Percentiles rank a stretch among this genome's conserved stretches.
Conservation (phyloP, 2,797 vertebrate genomes). For the Xenops minutus region DNA sequence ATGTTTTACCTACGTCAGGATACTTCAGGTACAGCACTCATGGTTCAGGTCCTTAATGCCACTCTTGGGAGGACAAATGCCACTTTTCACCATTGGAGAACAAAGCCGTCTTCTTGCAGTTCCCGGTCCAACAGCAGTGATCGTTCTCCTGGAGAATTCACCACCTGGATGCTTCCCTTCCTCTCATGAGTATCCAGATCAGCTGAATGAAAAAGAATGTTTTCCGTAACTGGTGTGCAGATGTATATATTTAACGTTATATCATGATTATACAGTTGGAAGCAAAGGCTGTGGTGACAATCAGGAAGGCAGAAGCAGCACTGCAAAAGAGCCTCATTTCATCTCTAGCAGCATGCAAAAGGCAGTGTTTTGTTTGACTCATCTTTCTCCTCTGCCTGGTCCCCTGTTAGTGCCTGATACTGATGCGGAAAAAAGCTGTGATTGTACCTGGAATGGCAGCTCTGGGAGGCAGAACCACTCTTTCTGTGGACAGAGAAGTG, state of each 20-base stretch:
- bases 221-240: not conserved
- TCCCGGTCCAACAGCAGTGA: not conserved
- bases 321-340: not conserved
- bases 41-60: not conserved
- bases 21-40: not conserved
- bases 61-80: not conserved
- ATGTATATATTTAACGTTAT: not conserved
- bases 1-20: not conserved
- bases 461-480: not conserved
- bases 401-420: not conserved
- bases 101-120: not conserved
- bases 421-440: not conserved
- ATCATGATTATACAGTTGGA: not conserved
- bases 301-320: not conserved
- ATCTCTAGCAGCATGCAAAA: not conserved
- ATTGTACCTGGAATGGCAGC: not conserved
- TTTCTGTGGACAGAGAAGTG: not conserved
- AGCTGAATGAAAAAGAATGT: not conserved
- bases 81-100: not conserved
- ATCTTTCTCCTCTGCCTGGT: not conserved
- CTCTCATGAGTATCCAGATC: fast-evolving
- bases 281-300: not conserved
- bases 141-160: not conserved
- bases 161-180: not conserved
- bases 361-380: not conserved